phyloP scores from a whole-genome alignment of 1,140 invertebrate genomes.

The Drosophila repletoides region DNA sequence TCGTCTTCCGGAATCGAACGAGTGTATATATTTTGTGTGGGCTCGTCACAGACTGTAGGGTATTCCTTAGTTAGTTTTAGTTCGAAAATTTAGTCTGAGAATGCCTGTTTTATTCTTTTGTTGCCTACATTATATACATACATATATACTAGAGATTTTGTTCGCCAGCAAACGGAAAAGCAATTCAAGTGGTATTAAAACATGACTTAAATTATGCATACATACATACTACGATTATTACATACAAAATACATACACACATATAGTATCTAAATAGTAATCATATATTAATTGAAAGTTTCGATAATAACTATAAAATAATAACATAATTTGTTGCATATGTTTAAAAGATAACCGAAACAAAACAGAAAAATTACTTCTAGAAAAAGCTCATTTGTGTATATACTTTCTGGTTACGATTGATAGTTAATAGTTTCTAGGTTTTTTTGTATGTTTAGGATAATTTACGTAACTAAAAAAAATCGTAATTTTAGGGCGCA shows the following conservation, averaged over 20 bases:
- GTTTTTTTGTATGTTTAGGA: slow-evolving; percentile 19
- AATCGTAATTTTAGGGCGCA: slow-evolving; percentile 18
- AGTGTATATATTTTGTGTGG: neutral
- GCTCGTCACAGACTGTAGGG: neutral
- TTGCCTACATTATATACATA: neutral
- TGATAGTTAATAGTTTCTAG: slow-evolving; percentile 16
- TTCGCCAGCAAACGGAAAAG: slow-evolving; percentile 49
- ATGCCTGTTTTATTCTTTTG: slow-evolving; percentile 1
- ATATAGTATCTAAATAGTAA: slow-evolving; percentile 31
- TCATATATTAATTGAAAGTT: neutral
- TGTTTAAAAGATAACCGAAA: slow-evolving; percentile 28
- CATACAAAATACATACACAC: slow-evolving; percentile 17
- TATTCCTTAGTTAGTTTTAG: slow-evolving; percentile 56
- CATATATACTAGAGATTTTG: neutral
- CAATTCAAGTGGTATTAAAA: slow-evolving; percentile 75
- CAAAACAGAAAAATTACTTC: neutral
- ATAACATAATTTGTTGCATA: slow-evolving; percentile 58
- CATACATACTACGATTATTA: slow-evolving; percentile 27
- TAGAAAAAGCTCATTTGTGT: slow-evolving; percentile 20
- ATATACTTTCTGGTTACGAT: too few species aligned
- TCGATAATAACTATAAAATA: slow-evolving; percentile 17
- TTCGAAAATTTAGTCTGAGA: slow-evolving; percentile 34
- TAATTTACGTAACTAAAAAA: neutral
- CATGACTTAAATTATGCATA: slow-evolving; percentile 9
- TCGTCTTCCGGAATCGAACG: slow-evolving; percentile 35